Percentiles rank a stretch among this genome's conserved stretches.
phyloP scores from a whole-genome alignment of 2,888 invertebrate genomes.

The Tenthredo notha region DNA sequence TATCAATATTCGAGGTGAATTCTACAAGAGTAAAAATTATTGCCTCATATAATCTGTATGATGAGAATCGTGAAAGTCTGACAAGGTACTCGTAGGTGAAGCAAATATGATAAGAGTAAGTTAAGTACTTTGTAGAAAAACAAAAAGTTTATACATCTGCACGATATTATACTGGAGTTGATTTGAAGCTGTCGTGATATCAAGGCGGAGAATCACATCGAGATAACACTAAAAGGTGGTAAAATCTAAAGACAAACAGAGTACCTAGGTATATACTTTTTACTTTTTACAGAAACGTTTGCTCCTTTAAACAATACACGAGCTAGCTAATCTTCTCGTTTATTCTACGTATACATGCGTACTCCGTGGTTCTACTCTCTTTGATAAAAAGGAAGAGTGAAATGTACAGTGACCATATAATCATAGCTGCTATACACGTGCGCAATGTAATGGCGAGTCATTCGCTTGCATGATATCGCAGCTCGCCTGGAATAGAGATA shows the following conservation, averaged over 20 bases:
- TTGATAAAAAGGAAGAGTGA: not conserved
- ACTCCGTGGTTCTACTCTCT: not conserved
- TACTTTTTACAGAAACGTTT: not conserved
- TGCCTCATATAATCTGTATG: not conserved
- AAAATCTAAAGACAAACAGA: not conserved
- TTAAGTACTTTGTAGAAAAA: not conserved
- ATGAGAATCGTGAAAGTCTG: not conserved
- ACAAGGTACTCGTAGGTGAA: not conserved
- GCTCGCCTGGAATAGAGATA: not conserved
- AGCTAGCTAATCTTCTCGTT: not conserved
- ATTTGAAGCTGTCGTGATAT: not conserved
- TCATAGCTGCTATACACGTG: not conserved
- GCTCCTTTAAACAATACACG: not conserved
- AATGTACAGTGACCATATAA: not conserved
- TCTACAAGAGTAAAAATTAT: not conserved
- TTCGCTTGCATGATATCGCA: not conserved
- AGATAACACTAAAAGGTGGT: not conserved
- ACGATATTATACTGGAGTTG: not conserved
- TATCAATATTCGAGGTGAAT: not conserved
- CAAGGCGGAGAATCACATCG: not conserved
- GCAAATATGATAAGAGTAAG: not conserved
- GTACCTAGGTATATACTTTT: not conserved
- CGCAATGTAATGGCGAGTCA: not conserved
- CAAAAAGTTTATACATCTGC: not conserved
- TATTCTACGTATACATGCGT: not conserved